Base-by-base conservation (phyloP, 2,888 invertebrate species). In the Folsomia candida region DNA sequence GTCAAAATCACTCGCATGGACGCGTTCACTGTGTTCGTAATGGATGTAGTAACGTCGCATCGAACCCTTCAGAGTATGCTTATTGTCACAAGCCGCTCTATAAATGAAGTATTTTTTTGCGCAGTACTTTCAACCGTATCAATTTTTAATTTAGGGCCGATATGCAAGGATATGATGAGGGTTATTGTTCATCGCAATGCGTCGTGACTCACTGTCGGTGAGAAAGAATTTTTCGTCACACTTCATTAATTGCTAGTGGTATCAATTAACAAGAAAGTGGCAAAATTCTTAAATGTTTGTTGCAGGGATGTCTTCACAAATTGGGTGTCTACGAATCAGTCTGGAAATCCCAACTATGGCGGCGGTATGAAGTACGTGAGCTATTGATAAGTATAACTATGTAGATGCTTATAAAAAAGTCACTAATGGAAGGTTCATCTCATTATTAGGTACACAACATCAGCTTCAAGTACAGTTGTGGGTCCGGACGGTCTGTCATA, bases 231-330 rank as follows among this genome's bases (percentile, higher is more conserved):
- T n/a, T n/a, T n/a, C n/a, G n/a, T n/a, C n/a, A n/a, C n/a, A n/a
- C n/a, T n/a, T n/a, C n/a, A n/a, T n/a, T n/a, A n/a, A n/a, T n/a
- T n/a, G n/a, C n/a, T n/a, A n/a, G n/a, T n/a, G n/a, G n/a, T n/a
- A n/a, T n/a, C n/a, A n/a, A n/a, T n/a, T n/a, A n/a, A n/a, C n/a
- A n/a, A n/a, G n/a, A n/a, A n/a, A n/a, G n/a, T n/a, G n/a, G n/a
- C n/a, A n/a, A n/a, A n/a, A n/a, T n/a, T n/a, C n/a, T n/a, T n/a
- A n/a, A n/a, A n/a, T n/a, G n/a, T n/a, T n/a, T n/a, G n/a, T 59
- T 87, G 72, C 89, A 93, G 93, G 85, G 94, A 94, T 85, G 94
- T 95, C 77, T 93, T 92, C 87, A 91, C 90, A 82, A 91, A 90
- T 76, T 93, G 93, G 93, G 93, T 93, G 82, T 90, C 92, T 76